A percentile compares a stretch with the other conserved stretches of the same genome.
phyloP scores from a whole-genome alignment of 2,797 vertebrate species.

The Siniperca obscura region DNA sequence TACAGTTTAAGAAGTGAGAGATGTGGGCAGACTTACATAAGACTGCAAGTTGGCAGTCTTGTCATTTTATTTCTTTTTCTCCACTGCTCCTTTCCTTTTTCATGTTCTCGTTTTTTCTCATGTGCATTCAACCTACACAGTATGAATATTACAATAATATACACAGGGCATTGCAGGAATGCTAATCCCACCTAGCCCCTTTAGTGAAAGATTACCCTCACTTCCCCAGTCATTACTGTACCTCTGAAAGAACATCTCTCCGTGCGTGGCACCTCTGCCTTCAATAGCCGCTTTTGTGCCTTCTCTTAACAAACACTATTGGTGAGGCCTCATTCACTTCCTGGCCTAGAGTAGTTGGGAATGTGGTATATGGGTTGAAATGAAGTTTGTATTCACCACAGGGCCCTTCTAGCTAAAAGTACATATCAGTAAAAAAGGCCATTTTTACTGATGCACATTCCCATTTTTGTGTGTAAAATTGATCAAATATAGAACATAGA shows the following conservation, averaged over 20 bases:
- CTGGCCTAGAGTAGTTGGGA: constrained; percentile 66
- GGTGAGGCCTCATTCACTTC: constrained; percentile 70
- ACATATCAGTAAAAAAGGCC: background rate
- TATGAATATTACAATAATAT: constrained; percentile 61
- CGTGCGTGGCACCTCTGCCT: constrained; percentile 58
- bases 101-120: constrained; percentile 4
- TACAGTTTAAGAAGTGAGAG: constrained; percentile 35
- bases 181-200: constrained; percentile 49
- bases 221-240: constrained; percentile 68
- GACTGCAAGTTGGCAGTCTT: constrained; percentile 56
- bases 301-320: constrained; percentile 74
- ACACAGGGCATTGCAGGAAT: constrained; percentile 58
- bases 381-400: constrained; percentile 43
- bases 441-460: background rate
- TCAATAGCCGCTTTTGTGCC: constrained; percentile 79
- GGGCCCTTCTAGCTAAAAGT: constrained; percentile 6
- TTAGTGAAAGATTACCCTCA: constrained; percentile 47
- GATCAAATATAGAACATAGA: background rate
- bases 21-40: constrained; percentile 70
- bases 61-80: constrained; percentile 22
- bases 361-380: constrained; percentile 69
- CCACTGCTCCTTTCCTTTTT: constrained; percentile 20
- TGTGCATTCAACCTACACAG: constrained; percentile 42
- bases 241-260: constrained; percentile 60
- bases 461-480: background rate